Evolutionary conservation across 2,888 invertebrate genomes (phyloP), one percentile per base, ranked within the genome.

Genomic region (Apamea anceps): DNA sequence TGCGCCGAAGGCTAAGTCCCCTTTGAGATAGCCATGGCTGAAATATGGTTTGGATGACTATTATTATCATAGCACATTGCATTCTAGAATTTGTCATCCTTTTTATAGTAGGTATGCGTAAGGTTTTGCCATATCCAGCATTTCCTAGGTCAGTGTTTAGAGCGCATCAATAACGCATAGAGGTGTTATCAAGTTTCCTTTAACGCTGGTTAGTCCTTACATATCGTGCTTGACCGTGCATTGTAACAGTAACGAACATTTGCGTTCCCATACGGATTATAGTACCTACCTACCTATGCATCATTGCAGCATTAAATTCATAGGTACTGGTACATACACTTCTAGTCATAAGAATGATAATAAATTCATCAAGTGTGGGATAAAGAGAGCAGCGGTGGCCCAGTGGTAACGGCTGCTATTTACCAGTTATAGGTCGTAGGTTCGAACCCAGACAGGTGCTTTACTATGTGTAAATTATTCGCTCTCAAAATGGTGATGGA

Each of bases 161-260:
- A 82, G 88, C 84, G 87, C 92, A 91, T 92, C 92, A 92, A 92
- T 92, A 92, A 90, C 88, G 88, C 88, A 91, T 91, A 88, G 91
- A 91, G 90, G 91, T 93, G 93, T 92, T 92, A 93, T 93, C 92
- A 93, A 90, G 91, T 91, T 90, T 91, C 90, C 90, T 92, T 91
- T 91, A 90, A 87, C 88, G 88, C 85, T 89, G 89, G 88, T 90
- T 89, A 85, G 86, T 87, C 80, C 81, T 85, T 84, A 81, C 77
- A 80, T 88, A 88, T 87, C 87, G 85, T 89, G 87, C 84, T 84
- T 87, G 85, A 77, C 87, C 83, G 85, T 78, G 79, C 67, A 85
- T 84, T 82, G 87, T 85, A 78, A 81, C 75, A 80, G 80, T 85
- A 77, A 77, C 75, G 82, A 80, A 80, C 80, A 82, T 89, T 84